Evolutionary conservation across 2,888 invertebrate species (phyloP).

Genomic region (Spilosoma lubricipeda): DNA sequence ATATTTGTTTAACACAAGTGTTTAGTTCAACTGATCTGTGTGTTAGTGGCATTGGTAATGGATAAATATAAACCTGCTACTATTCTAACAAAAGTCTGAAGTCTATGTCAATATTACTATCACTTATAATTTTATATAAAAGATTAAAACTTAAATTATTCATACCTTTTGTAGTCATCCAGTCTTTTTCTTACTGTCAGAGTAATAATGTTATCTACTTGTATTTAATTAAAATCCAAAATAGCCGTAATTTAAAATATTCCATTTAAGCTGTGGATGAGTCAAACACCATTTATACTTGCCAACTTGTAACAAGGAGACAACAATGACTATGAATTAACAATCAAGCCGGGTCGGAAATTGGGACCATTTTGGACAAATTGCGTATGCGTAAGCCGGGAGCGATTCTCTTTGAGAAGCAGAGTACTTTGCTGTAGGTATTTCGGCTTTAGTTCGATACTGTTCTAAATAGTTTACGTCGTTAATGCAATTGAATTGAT

Average conservation of each 20-base stretch:
- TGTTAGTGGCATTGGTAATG: background rate
- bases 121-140: background rate
- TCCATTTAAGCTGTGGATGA: constrained; percentile 54
- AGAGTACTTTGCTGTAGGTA: constrained; percentile 50
- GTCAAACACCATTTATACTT: constrained; percentile 61
- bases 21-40: background rate
- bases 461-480: constrained; percentile 51
- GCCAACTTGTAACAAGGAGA: constrained; percentile 63
- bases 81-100: background rate
- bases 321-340: constrained; percentile 76
- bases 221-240: constrained; percentile 8
- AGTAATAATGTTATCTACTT: background rate
- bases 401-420: constrained; percentile 59
- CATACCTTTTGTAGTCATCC: background rate
- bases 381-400: constrained; percentile 58
- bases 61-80: background rate
- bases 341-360: constrained; percentile 69
- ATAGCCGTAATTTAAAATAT: constrained; percentile 46
- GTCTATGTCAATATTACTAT: background rate
- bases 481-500: constrained; percentile 34
- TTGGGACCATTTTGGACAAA: constrained; percentile 64
- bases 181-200: too few species aligned
- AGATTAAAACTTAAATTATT: background rate
- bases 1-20: too few species aligned
- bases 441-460: constrained; percentile 51